Evolutionary conservation across 2,888 invertebrate genomes (phyloP), one percentile per base, ranked within the genome.

Genomic region (Lasioglossum figueresi): DNA sequence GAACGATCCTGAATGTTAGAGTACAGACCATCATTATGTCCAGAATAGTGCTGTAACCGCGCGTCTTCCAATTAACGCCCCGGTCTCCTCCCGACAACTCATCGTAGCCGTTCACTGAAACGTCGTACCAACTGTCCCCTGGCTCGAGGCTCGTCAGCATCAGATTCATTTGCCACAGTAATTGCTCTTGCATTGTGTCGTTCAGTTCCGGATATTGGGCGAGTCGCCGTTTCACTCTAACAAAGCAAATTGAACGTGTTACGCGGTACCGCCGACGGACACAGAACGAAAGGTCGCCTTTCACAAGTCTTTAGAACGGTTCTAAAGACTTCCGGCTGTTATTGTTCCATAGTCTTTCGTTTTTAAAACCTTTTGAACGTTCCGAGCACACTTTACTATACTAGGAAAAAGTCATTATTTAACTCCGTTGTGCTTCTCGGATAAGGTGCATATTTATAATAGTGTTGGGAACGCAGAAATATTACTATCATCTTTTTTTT

Each of bases 21-120:
- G 2, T 34, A 80, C 73, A 19, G 81, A 94, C 94, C 92, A 93
- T 93, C 81, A 94, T 77, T 77, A 94, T 89, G 79, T 94, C 93
- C 4, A 94, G 73, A 79, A 94, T 91, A 4, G 87, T 92, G 14
- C 91, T 86, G 77, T 93, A 94, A 71, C 91, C 90, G 52, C 88
- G 85, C 16, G 91, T 84, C 48, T 93, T 94, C 94, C 94, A 94
- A 84, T 93, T 93, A 1, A 92, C 85, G 4, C 48, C 12, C 14
- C 66, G 79, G 79, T 92, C 91, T 16, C 93, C 93, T 0, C 76
- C n/a, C 16, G 74, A 10, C 76, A 75, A 89, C 14, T 83, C 80
- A 0, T 19, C 2, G 14, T 80, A 37, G 2, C 16, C 31, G 10
- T 48, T 63, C 0, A 45, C 31, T 1, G 92, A 76, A 43, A 91